Evolutionary conservation across 2,113 vertebrate species (phyloP), one percentile per base, ranked within the genome.

Genomic region (Mungos mungo): DNA sequence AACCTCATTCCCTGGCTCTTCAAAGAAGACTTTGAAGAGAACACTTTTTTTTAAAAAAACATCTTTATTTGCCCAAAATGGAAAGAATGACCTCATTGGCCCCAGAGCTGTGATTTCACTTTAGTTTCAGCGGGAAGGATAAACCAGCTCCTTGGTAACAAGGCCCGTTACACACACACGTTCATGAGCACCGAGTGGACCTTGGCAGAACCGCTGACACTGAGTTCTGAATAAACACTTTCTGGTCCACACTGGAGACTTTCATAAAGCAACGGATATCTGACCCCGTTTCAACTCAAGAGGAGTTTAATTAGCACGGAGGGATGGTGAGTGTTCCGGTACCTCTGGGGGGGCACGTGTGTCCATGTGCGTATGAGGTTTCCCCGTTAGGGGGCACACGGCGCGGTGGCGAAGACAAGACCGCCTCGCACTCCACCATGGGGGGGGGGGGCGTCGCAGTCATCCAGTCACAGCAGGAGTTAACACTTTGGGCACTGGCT

Each of bases 1-100:
- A 1, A 13, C 82, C 69, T 68, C 88, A 41, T 60, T 76, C 10
- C 0, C 19, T 38, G 60, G 8, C 38, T 57, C 74, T 77, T 98
- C 80, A 87, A 79, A 90, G 92, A 50, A 13, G 29, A 65, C 76
- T 81, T 86, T 52, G 85, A 69, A 54, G 87, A 82, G 76, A 52
- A 81, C 0, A 0, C 10, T 25, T 52, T 79, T 38, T 38, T 41
- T 41, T 38, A 41, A 41, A 41, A 41, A n/a, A 88, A n/a, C 31
- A 60, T 88, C 81, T 88, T 90, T 71, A 63, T 93, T 91, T 84
- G 25, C 57, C 69, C 85, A 35, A 63, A 50, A 54, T 71, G 94
- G 94, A 89, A 95, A 90, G 82, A 85, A 54, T 71, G 97, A 77
- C 35, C 68, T 95, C 88, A 69, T 50, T n/a, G 66, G 66, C 33